Evolutionary conservation across 2,888 invertebrate genomes (phyloP).

Genomic region (Diploptera punctata): DNA sequence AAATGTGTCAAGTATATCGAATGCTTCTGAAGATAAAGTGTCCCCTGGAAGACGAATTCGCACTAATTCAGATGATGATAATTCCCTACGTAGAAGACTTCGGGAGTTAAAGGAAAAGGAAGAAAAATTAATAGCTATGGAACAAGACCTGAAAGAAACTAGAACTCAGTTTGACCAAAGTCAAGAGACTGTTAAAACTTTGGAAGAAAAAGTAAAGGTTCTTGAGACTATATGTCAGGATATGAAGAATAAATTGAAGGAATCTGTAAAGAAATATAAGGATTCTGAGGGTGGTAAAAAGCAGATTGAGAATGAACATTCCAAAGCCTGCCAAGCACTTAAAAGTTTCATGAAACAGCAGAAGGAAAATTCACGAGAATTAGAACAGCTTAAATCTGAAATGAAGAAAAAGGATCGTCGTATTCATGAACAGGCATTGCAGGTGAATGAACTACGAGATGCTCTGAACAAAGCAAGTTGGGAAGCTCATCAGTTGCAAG

Average conservation of each 20-base stretch:
- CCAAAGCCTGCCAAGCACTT: conserved; percentile 64
- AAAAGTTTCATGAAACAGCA: conserved; percentile 64
- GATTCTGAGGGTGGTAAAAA: conserved; percentile 28
- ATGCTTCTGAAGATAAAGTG: background rate
- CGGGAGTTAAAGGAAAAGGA: background rate
- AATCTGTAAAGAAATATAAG: conserved; percentile 41
- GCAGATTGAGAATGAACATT: conserved; percentile 53
- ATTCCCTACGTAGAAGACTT: background rate
- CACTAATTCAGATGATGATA: background rate
- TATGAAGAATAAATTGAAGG: conserved; percentile 29
- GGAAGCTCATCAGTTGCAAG: conserved; percentile 42
- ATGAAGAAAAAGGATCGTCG: conserved; percentile 50
- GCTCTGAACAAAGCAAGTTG: conserved; percentile 47
- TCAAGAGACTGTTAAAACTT: background rate
- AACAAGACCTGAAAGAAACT: background rate
- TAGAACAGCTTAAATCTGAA: conserved; percentile 50
- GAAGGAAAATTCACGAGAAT: conserved; percentile 58
- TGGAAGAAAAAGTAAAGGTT: conserved; percentile 1
- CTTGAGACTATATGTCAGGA: background rate
- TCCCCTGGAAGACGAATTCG: background rate
- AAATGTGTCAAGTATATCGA: background rate
- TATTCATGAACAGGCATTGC: conserved; percentile 45
- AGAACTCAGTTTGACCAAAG: background rate
- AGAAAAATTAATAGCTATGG: background rate
- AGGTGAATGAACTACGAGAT: conserved; percentile 45